Base-by-base conservation (phyloP, 2,113 vertebrate genomes). In the Triplophysa tibetana region DNA sequence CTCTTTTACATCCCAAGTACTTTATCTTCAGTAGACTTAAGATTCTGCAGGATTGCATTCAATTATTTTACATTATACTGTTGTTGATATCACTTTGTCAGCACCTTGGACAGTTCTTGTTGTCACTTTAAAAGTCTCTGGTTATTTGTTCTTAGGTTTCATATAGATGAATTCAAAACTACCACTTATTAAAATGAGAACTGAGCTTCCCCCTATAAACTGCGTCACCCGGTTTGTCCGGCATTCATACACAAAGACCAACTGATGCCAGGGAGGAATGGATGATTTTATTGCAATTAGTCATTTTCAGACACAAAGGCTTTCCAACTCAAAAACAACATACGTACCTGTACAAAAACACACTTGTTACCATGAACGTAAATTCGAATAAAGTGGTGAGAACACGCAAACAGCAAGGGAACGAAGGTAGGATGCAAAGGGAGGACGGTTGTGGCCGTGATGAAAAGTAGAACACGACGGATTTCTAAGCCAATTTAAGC, bases 221-320 rank as follows among this genome's bases (percentile, higher is more conserved):
- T 56, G 5, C 1, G 19, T n/a, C 19, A 58, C 7, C 54, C 54
- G 7, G n/a, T n/a, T 56, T 0, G 14, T 17, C 14, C 14, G 14
- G 50, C 8, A 58, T 58, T 58, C 1, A 58, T 19, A 56, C 14
- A 62, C 3, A 12, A 48, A 69, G 41, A 67, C 38, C 69, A n/a
- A 14, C 2, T 17, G 19, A 26, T 58, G 29, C 68, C 26, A 48
- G 88, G 91, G 91, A 74, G 72, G 88, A 91, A 92, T 92, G 90
- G 89, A 89, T 64, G 86, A 90, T 93, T 93, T 58, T 93, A 93
- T 93, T 93, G 92, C 89, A 88, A 91, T 92, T 90, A 92, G 90
- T 91, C 83, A 81, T 93, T 92, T 91, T 92, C 91, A 92, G 91
- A 92, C 92, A 89, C 91, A 91, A 92, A 89, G 86, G 86, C 89